Conservation (phyloP, 35 echinoderm and acorn worm species). For the Eucidaris tribuloides region DNA sequence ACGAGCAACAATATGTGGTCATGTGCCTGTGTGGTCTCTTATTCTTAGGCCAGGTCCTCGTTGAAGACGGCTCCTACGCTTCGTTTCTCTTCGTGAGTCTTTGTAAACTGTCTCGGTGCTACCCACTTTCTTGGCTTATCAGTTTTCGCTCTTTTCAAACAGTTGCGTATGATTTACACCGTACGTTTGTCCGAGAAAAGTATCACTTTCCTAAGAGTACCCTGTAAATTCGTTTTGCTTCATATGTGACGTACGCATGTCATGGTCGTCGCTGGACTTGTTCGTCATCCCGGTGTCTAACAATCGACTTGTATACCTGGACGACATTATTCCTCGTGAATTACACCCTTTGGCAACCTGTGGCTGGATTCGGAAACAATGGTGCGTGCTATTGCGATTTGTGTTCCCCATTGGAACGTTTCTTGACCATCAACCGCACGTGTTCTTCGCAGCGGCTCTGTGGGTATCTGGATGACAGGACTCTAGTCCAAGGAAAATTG, state of each 20-base stretch:
- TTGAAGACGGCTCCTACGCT: slow-evolving; percentile 11
- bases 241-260: neutral
- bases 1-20: slow-evolving; percentile 35
- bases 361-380: slow-evolving; percentile 23
- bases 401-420: slow-evolving; percentile 39
- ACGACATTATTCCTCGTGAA: neutral
- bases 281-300: neutral
- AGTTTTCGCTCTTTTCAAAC: slow-evolving; percentile 24
- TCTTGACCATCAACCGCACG: slow-evolving; percentile 36
- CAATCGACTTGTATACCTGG: neutral
- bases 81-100: neutral
- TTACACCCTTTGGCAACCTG: neutral
- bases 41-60: slow-evolving; percentile 33
- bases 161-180: slow-evolving; percentile 23
- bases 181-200: slow-evolving; percentile 20
- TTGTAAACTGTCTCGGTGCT: slow-evolving; percentile 24
- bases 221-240: neutral
- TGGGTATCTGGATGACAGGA: slow-evolving; percentile 16
- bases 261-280: slow-evolving; percentile 8
- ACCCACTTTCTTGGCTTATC: slow-evolving; percentile 53
- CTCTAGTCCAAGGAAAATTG: neutral
- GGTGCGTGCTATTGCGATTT: slow-evolving; percentile 29
- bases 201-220: neutral
- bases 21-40: slow-evolving; percentile 40
- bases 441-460: neutral